Base-by-base conservation (phyloP, 2,888 invertebrate genomes). In the Caenorhabditis sp. region DNA sequence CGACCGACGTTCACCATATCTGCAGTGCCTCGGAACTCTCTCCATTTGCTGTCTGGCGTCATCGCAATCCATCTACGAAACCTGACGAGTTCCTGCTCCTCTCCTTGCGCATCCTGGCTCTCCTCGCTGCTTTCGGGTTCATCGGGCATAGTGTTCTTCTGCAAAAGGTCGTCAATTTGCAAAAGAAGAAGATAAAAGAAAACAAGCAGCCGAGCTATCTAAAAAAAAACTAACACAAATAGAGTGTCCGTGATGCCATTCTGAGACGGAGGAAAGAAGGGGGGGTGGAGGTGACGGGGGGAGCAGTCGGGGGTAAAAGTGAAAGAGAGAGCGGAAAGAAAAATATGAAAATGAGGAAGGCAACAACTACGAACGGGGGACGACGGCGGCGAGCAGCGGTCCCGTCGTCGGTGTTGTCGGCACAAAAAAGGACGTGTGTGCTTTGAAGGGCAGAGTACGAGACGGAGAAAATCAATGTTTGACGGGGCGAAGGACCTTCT, bases 21-120 rank as follows among this genome's bases (percentile, higher is more conserved):
- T 5, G 55, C 26, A 11, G 65, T 65, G 7, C 65, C 65, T 37
- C 65, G 32, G 27, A 46, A 65, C 30, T 65, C 65, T 39, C 65
- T 35, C 46, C 46, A 65, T 7, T 55, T 55, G 9, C 45, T 43
- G 30, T 65, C 65, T 9, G 45, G 45, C 4, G 65, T 55, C 65
- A 46, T 55, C 11, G 46, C 55, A 2, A 65, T 65, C 55, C 65
- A 65, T 37, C 65, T 35, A 6, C 65, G 55, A 27, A 65, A 65
- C 24, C 65, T 22, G 5, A 55, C 55, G 30, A 45, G 2, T 6
- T 52, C 30, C 11, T 63, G 32, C 20, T 46, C 13, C 8, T 55
- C 45, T 11, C 22, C 26, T 11, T 43, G 35, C 15, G 24, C 26
- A 8, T n/a, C n/a, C n/a, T n/a, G n/a, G n/a, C n/a, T n/a, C n/a